phyloP scores from a whole-genome alignment of 1,140 invertebrate species.

The Polyergus mexicanus region DNA sequence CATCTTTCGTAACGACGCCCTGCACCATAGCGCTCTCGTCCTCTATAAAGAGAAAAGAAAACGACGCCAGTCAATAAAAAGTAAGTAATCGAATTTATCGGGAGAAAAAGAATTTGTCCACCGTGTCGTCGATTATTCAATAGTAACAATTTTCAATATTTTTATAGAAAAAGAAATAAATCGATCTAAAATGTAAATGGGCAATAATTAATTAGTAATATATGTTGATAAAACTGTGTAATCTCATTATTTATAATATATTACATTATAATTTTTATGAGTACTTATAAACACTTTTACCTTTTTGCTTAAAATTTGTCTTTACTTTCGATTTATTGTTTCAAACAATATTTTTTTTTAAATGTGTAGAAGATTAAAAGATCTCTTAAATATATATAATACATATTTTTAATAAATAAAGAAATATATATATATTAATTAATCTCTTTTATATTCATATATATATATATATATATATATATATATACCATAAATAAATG shows the following conservation, averaged over 20 bases:
- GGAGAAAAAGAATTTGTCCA: not conserved
- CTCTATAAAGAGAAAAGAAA: constrained; percentile 88
- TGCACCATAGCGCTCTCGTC: constrained; percentile 94
- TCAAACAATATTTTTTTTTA: not conserved
- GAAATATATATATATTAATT: too few species aligned
- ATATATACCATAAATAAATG: not conserved
- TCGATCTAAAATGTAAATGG: not conserved
- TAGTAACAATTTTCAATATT: not conserved
- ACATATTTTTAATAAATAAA: not conserved
- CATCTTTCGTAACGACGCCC: constrained; percentile 94
- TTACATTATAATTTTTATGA: constrained; percentile 7
- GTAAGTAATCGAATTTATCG: constrained; percentile 26
- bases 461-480: too few species aligned
- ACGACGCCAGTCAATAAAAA: constrained; percentile 5
- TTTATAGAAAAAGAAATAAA: not conserved
- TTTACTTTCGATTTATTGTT: not conserved
- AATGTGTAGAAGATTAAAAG: not conserved
- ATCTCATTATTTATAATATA: not conserved
- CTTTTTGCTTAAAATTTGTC: not conserved
- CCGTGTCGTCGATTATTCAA: constrained; percentile 4
- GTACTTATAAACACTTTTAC: not conserved
- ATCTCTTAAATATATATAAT: not conserved
- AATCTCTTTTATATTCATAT: not conserved
- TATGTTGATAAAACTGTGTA: not conserved
- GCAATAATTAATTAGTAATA: constrained; percentile 16